Percentiles rank a stretch among this genome's conserved stretches.
Evolutionary conservation across 2,888 invertebrate genomes (phyloP).

Genomic region (Biston stratarius): DNA sequence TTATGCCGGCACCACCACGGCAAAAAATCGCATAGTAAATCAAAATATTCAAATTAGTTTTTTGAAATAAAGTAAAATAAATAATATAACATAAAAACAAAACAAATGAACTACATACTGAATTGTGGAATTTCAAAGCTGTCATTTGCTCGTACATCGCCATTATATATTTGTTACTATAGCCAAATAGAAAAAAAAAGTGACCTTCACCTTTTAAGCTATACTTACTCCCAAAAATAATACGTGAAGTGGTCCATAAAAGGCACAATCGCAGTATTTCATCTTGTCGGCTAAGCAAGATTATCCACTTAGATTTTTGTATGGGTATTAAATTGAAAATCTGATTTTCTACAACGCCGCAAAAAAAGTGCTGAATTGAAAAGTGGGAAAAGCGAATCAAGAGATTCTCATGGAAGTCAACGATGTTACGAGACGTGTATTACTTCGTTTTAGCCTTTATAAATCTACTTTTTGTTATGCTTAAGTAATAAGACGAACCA

Average conservation of each 20-base stretch:
- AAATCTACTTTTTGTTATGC: no score
- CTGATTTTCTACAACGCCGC: conserved; percentile 44
- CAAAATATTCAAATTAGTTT: no score
- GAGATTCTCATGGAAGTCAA: conserved; percentile 16
- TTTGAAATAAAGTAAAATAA: no score
- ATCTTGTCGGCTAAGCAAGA: conserved; percentile 36
- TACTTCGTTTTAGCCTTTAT: conserved; percentile 1
- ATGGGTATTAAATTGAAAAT: conserved; percentile 48
- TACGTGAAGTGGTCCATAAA: conserved; percentile 29
- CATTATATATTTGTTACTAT: no score
- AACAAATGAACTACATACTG: no score
- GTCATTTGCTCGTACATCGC: no score
- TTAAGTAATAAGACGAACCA: no score
- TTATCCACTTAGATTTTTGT: conserved; percentile 47
- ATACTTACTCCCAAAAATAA: conserved; percentile 18
- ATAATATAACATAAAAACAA: no score
- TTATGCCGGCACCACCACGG: no score
- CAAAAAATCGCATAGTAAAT: no score
- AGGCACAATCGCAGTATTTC: conserved; percentile 32
- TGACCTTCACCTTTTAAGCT: conserved; percentile 22
- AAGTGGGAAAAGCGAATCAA: conserved; percentile 26
- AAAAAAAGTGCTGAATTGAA: conserved; percentile 42
- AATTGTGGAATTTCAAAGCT: no score
- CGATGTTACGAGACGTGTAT: background rate
- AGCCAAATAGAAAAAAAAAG: no score